These are phyloP conservation scores for Hirtodrosophila trivittata DNA, from an alignment of 2,888 invertebrate species.

Conservation along the genomic window DNA sequence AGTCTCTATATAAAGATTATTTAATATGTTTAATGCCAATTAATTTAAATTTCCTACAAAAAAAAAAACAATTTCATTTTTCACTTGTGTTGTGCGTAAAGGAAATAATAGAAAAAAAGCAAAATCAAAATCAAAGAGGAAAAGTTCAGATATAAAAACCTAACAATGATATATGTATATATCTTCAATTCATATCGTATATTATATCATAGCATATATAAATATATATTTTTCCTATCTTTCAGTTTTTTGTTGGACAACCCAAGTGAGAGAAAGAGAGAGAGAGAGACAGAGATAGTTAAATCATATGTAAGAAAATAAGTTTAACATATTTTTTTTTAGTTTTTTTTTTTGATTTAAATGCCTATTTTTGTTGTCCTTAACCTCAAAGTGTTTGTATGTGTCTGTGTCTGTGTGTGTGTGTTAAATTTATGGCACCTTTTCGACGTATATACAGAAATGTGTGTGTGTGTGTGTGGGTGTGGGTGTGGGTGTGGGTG, in stretches of 20 bases:
- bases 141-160: too few species aligned
- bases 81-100: too few species aligned
- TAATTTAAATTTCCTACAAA: not conserved
- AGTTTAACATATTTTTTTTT: not conserved
- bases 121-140: too few species aligned
- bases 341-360: constrained; percentile 41
- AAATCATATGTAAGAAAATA: too few species aligned
- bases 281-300: not conserved
- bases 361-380: constrained; percentile 71
- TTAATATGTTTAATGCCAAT: too few species aligned
- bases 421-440: constrained; percentile 67
- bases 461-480: constrained; percentile 29
- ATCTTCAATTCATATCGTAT: too few species aligned
- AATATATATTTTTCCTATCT: constrained; percentile 1
- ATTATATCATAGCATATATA: too few species aligned
- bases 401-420: constrained; percentile 25
- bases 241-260: not conserved
- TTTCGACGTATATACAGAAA: constrained; percentile 32
- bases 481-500: constrained; percentile 35
- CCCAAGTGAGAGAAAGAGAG: not conserved
- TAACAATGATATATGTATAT: too few species aligned
- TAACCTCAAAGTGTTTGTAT: constrained; percentile 46
- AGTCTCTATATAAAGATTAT: too few species aligned
- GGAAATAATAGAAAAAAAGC: too few species aligned
- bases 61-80: too few species aligned